These are phyloP conservation scores for Hoplodrina blanda DNA, from an alignment of 2,888 invertebrate genomes.

Conservation along the genomic window DNA sequence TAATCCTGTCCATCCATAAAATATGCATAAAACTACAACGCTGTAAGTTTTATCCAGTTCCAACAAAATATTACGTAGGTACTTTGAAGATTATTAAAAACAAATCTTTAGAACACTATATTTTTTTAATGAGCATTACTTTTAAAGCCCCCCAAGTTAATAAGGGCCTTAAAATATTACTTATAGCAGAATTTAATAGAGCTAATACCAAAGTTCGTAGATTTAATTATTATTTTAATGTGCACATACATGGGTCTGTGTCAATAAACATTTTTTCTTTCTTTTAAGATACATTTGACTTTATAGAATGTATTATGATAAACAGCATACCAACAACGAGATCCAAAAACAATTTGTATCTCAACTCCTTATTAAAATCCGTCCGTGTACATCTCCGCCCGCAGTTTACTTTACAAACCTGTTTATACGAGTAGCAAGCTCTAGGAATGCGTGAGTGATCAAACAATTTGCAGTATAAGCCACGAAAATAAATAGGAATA, in stretches of 20 bases:
- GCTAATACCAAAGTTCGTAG: too few relatives aligned
- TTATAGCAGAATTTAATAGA: too few relatives aligned
- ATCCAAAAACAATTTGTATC: neutral
- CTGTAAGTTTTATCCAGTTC: neutral
- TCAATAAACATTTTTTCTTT: too few relatives aligned
- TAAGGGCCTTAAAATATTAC: too few relatives aligned
- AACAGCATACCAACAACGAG: neutral
- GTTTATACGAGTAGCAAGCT: slow-evolving; percentile 8
- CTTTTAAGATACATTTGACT: too few relatives aligned
- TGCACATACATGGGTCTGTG: too few relatives aligned
- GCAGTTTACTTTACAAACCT: neutral
- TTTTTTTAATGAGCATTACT: too few relatives aligned
- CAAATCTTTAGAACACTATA: too few relatives aligned
- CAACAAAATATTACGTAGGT: neutral
- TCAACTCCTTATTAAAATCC: slow-evolving; percentile 2
- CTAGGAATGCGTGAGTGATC: slow-evolving; percentile 5
- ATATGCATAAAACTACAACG: neutral
- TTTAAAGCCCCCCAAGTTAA: neutral
- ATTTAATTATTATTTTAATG: too few relatives aligned
- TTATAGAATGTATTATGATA: too few relatives aligned
- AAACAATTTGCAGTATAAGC: slow-evolving; percentile 9
- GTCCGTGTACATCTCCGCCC: neutral
- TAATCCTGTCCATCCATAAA: slow-evolving; percentile 1
- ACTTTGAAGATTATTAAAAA: too few relatives aligned
- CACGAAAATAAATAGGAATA: neutral